A percentile compares a stretch with the other conserved stretches of the same genome.
Conservation (phyloP, 2,797 vertebrate genomes). For the Vireo griseus region DNA sequence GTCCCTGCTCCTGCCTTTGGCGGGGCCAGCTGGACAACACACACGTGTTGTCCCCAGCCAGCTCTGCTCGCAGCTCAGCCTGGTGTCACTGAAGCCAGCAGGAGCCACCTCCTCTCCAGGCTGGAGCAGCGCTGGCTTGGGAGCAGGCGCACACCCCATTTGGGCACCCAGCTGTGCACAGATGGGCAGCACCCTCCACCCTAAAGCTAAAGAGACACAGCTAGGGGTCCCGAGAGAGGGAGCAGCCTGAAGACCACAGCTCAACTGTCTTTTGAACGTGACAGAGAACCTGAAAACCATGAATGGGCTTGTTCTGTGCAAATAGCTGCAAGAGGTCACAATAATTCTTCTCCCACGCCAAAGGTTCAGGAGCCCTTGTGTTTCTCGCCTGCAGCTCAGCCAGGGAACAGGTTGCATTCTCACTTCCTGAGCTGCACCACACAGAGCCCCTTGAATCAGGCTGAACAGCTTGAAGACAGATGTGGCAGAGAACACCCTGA, state of each 20-base stretch:
- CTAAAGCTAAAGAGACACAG: neutral
- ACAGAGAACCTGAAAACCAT: neutral
- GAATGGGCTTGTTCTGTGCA: neutral
- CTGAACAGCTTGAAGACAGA: neutral
- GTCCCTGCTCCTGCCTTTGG: neutral
- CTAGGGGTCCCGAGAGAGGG: neutral
- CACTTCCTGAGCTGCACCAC: rapidly evolving
- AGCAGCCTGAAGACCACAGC: neutral
- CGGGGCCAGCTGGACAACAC: neutral
- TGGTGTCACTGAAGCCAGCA: neutral
- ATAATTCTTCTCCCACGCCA: neutral
- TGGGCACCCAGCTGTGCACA: neutral
- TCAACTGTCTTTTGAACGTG: neutral
- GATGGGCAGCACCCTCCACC: neutral
- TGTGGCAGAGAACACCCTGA: neutral
- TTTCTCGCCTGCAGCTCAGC: neutral
- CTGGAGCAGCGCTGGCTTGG: rapidly evolving
- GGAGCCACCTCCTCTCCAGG: neutral
- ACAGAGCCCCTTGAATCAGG: rapidly evolving
- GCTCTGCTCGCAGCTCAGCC: neutral
- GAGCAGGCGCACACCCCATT: neutral
- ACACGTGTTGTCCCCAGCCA: neutral
- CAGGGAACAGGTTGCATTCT: neutral
- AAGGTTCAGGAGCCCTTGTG: neutral
- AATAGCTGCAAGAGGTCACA: neutral